Conservation (phyloP, 2,113 vertebrate genomes). For the Zosterops pallidus region DNA sequence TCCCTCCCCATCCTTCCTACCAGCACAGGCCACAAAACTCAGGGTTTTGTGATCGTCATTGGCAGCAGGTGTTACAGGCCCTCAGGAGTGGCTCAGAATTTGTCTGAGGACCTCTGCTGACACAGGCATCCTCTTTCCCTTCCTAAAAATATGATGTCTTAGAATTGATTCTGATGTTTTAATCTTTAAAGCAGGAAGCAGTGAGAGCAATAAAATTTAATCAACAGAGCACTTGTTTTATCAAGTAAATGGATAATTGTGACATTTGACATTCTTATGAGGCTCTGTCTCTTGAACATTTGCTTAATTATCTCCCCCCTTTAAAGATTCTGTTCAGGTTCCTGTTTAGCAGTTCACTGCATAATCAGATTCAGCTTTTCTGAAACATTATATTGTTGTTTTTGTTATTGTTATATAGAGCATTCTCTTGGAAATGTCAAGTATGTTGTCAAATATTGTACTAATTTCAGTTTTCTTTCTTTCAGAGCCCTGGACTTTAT, state of each 20-base stretch:
- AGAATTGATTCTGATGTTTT: background rate
- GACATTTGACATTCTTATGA: background rate
- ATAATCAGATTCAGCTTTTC: slow-evolving; percentile 16
- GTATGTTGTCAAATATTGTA: slow-evolving; percentile 31
- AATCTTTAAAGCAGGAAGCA: slow-evolving; percentile 12
- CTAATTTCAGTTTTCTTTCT: slow-evolving; percentile 25
- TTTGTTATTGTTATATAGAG: background rate
- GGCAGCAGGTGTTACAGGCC: background rate
- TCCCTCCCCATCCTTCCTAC: background rate
- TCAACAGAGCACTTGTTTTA: slow-evolving; percentile 35
- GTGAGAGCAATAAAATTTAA: slow-evolving; percentile 23
- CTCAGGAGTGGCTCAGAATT: background rate
- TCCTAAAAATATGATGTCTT: background rate
- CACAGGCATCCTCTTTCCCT: background rate
- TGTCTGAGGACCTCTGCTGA: background rate
- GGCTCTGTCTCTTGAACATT: background rate
- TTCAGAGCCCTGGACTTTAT: background rate
- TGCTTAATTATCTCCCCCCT: slow-evolving; percentile 13
- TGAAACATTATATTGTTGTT: background rate
- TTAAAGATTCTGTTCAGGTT: background rate
- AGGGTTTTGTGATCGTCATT: background rate
- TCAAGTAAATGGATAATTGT: slow-evolving; percentile 42
- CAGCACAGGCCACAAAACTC: background rate
- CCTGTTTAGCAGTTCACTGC: background rate
- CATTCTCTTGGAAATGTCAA: slow-evolving; percentile 41